Conservation (phyloP, 2,113 vertebrate genomes). For the Dromiciops gliroides region DNA sequence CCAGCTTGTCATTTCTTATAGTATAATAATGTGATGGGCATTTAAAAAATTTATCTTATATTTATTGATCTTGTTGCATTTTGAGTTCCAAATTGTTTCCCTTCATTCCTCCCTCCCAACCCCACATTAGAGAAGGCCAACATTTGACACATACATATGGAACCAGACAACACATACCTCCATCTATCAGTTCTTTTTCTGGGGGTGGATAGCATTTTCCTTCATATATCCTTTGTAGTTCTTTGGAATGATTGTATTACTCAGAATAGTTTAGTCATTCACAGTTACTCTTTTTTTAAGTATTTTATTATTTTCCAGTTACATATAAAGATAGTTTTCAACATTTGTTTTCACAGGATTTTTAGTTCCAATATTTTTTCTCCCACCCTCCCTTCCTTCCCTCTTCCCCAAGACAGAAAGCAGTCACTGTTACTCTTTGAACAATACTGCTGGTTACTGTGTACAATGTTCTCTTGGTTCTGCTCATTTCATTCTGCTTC, state of each 20-base stretch:
- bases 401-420: too few relatives aligned
- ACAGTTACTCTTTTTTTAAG: neutral
- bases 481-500: neutral
- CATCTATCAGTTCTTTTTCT: neutral
- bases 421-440: neutral
- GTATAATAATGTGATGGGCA: neutral
- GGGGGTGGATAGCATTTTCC: neutral
- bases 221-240: neutral
- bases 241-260: neutral
- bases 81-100: too few relatives aligned
- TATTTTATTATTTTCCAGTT: too few relatives aligned
- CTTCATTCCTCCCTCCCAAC: neutral
- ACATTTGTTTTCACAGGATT: too few relatives aligned
- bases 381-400: too few relatives aligned
- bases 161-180: neutral
- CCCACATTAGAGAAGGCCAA: neutral
- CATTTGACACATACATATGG: neutral
- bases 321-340: too few relatives aligned
- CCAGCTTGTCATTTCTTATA: too few relatives aligned
- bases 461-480: neutral
- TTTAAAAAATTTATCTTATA: neutral
- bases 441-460: neutral
- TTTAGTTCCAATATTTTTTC: too few relatives aligned
- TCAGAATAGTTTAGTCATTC: neutral
- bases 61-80: neutral